Evolutionary conservation across 1,140 invertebrate species (phyloP), one percentile per base, ranked within the genome.

Genomic region (Neodiprion virginianus): DNA sequence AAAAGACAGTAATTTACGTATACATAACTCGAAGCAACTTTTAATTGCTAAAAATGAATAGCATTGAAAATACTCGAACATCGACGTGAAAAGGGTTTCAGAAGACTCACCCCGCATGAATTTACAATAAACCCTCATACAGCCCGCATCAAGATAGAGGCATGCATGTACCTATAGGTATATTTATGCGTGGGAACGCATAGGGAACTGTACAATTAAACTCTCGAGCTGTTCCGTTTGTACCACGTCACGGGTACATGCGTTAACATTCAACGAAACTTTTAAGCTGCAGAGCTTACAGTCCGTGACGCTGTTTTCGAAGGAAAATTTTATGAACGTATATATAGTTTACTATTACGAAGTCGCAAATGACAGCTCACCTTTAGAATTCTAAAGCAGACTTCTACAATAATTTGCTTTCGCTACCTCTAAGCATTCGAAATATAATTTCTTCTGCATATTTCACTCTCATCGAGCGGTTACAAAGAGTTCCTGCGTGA

Each of bases 31-130:
- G 28, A 40, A 40, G 28, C 28, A 40, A 40, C 28, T 40, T 40
- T 40, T 40, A 40, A 40, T 40, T 40, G 28, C 28, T 40, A 40
- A 3, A 40, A 40, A 40, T 40, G 28, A 40, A 40, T 40, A 40
- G 5, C 5, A 40, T 40, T 40, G 28, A 40, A 40, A 40, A 40
- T 40, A 40, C 28, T 40, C 28, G 28, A 40, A 40, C 28, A 5
- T 40, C 28, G 28, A 40, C 28, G 28, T 40, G 28, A 40, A n/a
- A 9, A 17, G 53, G 53, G 4, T 61, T 61, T 61, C n/a, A 61
- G 53, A 17, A 61, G 8, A 61, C n/a, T 61, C 53, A 61, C 53
- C 53, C 53, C 53, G 53, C 53, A 61, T 61, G n/a, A 61, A 61
- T 61, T 61, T 12, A 12, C n/a, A 8, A 61, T 61, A 61, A 61